phyloP scores from a whole-genome alignment of 2,888 invertebrate genomes.

The Pollenia labialis region DNA sequence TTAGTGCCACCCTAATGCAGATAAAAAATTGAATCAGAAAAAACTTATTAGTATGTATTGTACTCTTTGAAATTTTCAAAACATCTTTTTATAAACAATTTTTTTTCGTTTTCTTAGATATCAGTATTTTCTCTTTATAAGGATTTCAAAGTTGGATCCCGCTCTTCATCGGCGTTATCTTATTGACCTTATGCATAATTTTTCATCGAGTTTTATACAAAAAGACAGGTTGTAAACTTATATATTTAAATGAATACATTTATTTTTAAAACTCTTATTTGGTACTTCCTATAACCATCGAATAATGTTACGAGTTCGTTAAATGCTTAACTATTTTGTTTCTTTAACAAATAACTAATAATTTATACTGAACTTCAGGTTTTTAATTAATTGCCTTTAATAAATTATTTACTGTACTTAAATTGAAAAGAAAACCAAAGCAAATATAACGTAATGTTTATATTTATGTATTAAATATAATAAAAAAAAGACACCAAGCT shows the following conservation, averaged over 20 bases:
- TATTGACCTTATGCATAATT: constrained; percentile 83
- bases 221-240: constrained; percentile 61
- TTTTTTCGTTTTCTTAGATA: constrained; percentile 87
- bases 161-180: constrained; percentile 89
- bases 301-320: constrained; percentile 66
- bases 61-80: not conserved
- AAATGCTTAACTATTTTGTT: constrained; percentile 48
- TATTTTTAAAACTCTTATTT: constrained; percentile 28
- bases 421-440: not conserved
- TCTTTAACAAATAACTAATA: constrained; percentile 32
- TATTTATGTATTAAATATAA: constrained; percentile 22
- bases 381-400: constrained; percentile 54
- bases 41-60: too few species aligned
- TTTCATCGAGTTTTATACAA: not conserved
- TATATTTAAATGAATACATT: constrained; percentile 24
- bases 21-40: too few species aligned
- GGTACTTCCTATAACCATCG: constrained; percentile 68
- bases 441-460: not conserved
- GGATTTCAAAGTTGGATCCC: constrained; percentile 94
- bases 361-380: constrained; percentile 56
- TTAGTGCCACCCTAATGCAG: too few species aligned
- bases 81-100: not conserved
- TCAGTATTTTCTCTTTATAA: constrained; percentile 97
- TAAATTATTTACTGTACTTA: constrained; percentile 66
- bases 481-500: constrained; percentile 64